Base-by-base conservation (phyloP, 2,888 invertebrate species). In the Phorcus lineatus region DNA sequence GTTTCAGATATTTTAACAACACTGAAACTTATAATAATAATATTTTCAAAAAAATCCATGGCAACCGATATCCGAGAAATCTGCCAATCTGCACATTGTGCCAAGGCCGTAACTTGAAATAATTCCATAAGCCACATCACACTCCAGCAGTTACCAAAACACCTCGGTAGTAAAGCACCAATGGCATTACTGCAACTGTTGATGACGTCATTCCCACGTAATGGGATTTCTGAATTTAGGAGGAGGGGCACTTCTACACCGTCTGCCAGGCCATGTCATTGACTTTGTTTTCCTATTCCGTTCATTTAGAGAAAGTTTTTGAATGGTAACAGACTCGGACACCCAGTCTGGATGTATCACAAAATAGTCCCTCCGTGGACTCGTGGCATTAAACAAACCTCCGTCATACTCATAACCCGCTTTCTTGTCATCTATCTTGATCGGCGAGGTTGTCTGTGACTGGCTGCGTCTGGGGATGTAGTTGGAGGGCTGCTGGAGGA, bases 261-360 rank as follows among this genome's bases (percentile, higher is more conserved):
- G 83, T 74, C 91, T 84, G 1, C 86, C 87, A 0, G 88, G 89
- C 83, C 85, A 86, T 11, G 88, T 86, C 82, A 80, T 74, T n/a
- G 87, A 82, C 74, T 84, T 78, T 31, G 47, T 13, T 47, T 47
- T 47, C 6, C 81, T 79, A 22, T 83, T 83, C 36, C 88, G 80
- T 52, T 88, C 86, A 52, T 86, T 86, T 52, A 90, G 77, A 74
- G 87, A 88, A 53, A 91, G 74, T 83, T 89, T 89, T 80, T 89
- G 88, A 70, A 91, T 88, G 1, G 89, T 86, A 85, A 91, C 85
- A 19, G 88, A 87, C 82, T 92, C 92, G 0, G 91, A 91, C 19
- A 91, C 91, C 92, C 92, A 92, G 80, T 92, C 92, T 0, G 92
- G 92, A 77, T 92, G 91, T 76, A 92, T 91, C 11, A 90, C 89